phyloP scores from a whole-genome alignment of 1,140 invertebrate genomes.

The Zaprionus vittiger region DNA sequence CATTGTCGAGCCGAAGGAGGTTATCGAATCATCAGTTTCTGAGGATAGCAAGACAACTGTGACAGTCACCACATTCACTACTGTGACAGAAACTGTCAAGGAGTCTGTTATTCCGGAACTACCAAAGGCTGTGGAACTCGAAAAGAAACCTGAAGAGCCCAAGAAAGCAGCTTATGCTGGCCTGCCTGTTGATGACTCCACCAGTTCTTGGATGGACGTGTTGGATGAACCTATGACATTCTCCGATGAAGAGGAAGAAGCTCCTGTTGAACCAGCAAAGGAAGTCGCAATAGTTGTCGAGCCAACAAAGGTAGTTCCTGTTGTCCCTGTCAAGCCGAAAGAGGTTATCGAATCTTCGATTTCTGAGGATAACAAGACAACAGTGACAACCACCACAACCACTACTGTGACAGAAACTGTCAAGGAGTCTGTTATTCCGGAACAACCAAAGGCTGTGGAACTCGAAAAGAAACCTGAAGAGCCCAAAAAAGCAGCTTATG shows the following conservation, averaged over 20 bases:
- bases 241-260: conserved; percentile 84
- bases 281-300: not conserved
- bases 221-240: conserved; percentile 85
- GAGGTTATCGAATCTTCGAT: not conserved
- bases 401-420: not conserved
- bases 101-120: conserved; percentile 15
- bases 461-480: not conserved
- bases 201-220: conserved; percentile 78
- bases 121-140: conserved; percentile 1
- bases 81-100: not conserved
- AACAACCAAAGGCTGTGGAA: not conserved
- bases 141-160: conserved; percentile 25
- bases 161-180: conserved; percentile 63
- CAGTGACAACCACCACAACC: not conserved
- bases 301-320: not conserved
- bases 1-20: not conserved
- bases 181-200: conserved; percentile 70
- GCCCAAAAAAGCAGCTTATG: not conserved
- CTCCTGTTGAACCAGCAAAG: conserved; percentile 1
- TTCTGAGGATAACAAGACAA: not conserved
- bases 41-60: conserved; percentile 14
- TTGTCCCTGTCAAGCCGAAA: not conserved
- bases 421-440: not conserved
- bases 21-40: not conserved
- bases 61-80: not conserved